Conservation (phyloP, 2,888 invertebrate species). For the Mythimna pallens region DNA sequence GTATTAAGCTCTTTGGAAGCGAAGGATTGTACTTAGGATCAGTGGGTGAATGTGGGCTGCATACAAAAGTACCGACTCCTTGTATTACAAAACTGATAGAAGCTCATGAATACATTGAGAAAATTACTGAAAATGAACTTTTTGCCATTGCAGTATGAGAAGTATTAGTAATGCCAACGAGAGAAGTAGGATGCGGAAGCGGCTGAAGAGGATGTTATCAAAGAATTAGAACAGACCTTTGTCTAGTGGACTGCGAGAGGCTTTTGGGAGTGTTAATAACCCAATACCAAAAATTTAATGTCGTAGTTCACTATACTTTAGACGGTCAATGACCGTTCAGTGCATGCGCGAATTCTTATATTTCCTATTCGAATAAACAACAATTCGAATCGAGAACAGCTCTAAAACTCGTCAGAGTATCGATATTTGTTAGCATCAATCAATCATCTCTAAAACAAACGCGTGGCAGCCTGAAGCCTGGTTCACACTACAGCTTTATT, state of each 20-base stretch:
- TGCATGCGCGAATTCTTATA: conserved; percentile 11
- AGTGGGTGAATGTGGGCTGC: conserved; percentile 17
- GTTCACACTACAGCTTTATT: conserved; percentile 43
- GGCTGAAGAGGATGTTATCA: neutral
- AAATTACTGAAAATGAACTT: neutral
- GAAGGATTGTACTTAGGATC: neutral
- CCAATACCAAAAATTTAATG: neutral
- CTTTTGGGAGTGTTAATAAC: neutral
- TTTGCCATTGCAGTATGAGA: neutral
- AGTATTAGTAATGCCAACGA: neutral
- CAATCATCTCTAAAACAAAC: conserved; percentile 52
- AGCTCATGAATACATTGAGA: neutral
- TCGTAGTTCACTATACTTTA: neutral
- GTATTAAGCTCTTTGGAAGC: conserved; percentile 19
- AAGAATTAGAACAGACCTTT: neutral
- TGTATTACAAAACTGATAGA: conserved; percentile 18
- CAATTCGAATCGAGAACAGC: conserved; percentile 27
- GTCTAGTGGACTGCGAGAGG: too few relatives aligned
- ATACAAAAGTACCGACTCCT: conserved; percentile 4
- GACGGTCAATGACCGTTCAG: conserved; percentile 22
- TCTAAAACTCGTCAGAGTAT: conserved; percentile 51
- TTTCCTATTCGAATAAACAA: neutral
- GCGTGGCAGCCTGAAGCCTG: conserved; percentile 23
- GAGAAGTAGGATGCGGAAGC: neutral
- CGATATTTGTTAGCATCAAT: conserved; percentile 54